phyloP scores from a whole-genome alignment of 2,888 invertebrate species.

The Erebia epiphron region DNA sequence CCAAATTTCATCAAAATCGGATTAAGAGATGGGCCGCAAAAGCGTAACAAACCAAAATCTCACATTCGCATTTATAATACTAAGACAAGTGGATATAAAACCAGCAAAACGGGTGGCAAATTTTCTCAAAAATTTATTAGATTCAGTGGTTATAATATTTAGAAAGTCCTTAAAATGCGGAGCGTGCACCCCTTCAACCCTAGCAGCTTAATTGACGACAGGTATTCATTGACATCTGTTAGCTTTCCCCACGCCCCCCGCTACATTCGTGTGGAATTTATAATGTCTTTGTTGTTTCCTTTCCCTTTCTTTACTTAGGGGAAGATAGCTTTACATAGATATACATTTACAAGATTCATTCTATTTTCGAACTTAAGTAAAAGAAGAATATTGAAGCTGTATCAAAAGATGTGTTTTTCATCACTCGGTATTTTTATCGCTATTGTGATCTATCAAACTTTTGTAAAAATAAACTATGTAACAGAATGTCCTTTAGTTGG shows the following conservation, averaged over 20 bases:
- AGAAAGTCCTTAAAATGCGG: not conserved
- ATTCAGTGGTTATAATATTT: not conserved
- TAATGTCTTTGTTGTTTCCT: constrained; percentile 16
- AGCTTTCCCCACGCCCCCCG: not conserved
- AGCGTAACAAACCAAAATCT: no score
- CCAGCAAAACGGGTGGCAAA: not conserved
- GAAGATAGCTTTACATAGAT: no score
- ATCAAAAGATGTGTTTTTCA: no score
- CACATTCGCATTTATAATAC: no score
- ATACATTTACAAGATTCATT: no score
- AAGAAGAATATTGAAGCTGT: no score
- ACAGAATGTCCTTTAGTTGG: no score
- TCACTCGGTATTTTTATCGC: no score
- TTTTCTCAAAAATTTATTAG: not conserved
- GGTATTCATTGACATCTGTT: constrained; percentile 12
- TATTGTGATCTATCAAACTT: no score
- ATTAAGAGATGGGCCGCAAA: no score
- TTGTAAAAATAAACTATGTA: no score
- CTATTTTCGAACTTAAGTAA: no score
- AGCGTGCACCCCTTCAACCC: not conserved
- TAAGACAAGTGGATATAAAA: not conserved
- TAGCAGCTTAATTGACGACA: constrained; percentile 15
- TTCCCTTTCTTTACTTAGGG: not conserved
- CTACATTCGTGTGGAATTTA: constrained; percentile 8
- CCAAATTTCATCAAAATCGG: not conserved